Evolutionary conservation across 30 jellyfish, hydroid and myxozoan species (phyloP).

Genomic region (Haliclystus octoradiatus): DNA sequence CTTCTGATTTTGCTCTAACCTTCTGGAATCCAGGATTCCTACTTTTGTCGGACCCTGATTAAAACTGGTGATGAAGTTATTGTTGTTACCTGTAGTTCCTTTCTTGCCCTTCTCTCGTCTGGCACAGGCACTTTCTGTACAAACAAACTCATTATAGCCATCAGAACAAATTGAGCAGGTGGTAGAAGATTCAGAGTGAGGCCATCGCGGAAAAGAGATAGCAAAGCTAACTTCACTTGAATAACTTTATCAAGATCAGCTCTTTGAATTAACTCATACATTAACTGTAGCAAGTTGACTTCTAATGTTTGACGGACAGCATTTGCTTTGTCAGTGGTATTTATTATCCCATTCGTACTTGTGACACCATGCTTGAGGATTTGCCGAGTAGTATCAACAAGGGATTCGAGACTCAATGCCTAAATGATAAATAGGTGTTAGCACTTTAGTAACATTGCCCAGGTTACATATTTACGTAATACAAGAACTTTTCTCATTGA

Average conservation of each 20-base stretch:
- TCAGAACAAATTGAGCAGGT: conserved; percentile 65
- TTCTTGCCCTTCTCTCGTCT: conserved; percentile 87
- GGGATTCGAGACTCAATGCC: conserved; percentile 69
- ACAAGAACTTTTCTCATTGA: neutral
- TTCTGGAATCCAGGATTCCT: too few relatives aligned
- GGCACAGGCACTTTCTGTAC: conserved; percentile 66
- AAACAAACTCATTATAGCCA: conserved; percentile 35
- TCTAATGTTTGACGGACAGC: conserved; percentile 49
- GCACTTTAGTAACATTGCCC: too few relatives aligned
- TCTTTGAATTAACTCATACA: conserved; percentile 38
- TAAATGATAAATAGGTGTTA: too few relatives aligned
- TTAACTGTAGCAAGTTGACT: conserved; percentile 63
- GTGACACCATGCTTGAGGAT: conserved; percentile 62
- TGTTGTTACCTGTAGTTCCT: conserved; percentile 79
- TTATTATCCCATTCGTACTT: conserved; percentile 26
- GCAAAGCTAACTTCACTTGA: conserved; percentile 40
- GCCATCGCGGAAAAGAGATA: conserved; percentile 62
- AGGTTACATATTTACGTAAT: too few relatives aligned
- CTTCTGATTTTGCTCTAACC: too few relatives aligned
- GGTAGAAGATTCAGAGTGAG: conserved; percentile 49
- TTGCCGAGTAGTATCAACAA: conserved; percentile 54
- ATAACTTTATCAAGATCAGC: conserved; percentile 40
- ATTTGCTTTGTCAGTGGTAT: conserved; percentile 37
- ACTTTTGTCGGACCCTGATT: too few relatives aligned
- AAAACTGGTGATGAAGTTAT: too few relatives aligned